A percentile compares a stretch with the other conserved stretches of the same genome.
Conservation (phyloP, 2,888 invertebrate genomes). For the Camptogramma bilineatum region DNA sequence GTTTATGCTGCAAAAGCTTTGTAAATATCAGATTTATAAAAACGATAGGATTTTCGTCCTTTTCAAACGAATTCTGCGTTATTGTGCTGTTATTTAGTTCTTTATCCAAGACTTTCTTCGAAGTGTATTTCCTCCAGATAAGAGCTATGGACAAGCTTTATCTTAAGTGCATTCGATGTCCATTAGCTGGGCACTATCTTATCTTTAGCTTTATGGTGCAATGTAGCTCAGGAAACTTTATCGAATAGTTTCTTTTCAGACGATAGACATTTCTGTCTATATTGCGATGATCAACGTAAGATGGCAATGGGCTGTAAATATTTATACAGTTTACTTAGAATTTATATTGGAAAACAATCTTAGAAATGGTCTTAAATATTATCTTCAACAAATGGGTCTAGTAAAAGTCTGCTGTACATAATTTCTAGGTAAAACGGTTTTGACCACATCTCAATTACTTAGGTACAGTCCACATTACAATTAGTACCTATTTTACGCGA, state of each 20-base stretch:
- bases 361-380: too few relatives aligned
- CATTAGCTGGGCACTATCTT: slow-evolving; percentile 36
- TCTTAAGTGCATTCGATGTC: slow-evolving; percentile 30
- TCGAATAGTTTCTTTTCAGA: slow-evolving; percentile 23
- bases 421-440: too few relatives aligned
- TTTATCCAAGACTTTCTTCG: slow-evolving; percentile 36
- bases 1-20: too few relatives aligned
- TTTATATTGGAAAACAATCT: background rate
- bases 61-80: background rate
- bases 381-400: too few relatives aligned
- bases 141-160: slow-evolving; percentile 26
- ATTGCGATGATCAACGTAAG: background rate
- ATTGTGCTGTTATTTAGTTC: background rate
- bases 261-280: slow-evolving; percentile 12
- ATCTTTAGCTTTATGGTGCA: slow-evolving; percentile 30
- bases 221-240: slow-evolving; percentile 17
- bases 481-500: too few relatives aligned
- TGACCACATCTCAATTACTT: too few relatives aligned
- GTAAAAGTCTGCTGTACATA: too few relatives aligned
- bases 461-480: too few relatives aligned
- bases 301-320: background rate
- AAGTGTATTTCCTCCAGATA: slow-evolving; percentile 40
- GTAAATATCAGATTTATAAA: too few relatives aligned
- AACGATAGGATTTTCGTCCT: background rate
- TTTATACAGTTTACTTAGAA: background rate